Evolutionary conservation across 30 jellyfish, hydroid and myxozoan genomes (phyloP), one percentile per base, ranked within the genome.

Genomic region (Turritopsis dohrnii): DNA sequence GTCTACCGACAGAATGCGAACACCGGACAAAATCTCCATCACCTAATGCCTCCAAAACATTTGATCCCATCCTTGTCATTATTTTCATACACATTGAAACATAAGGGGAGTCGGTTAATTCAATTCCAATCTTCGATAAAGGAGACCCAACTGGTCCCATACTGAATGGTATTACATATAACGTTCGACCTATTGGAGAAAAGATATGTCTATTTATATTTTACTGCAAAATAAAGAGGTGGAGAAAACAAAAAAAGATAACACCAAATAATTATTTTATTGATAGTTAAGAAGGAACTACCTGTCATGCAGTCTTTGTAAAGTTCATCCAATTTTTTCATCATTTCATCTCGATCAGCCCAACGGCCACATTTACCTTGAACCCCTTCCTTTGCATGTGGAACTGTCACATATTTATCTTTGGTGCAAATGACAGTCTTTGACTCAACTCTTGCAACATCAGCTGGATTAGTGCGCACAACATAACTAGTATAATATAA

Each of bases 111-210:
- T 95, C 99, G 0, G 99, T 89, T 5, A 95, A 66, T 81, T 95
- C 87, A 82, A 95, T 84, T n/a, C 97, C 99, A 79, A 84, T 80
- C 81, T 95, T 90, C 17, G 99, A 80, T 71, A 95, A 65, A 13
- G 96, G 96, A 27, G 97, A 95, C 17, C 97, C 99, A 80, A 95
- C 90, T 0, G 97, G 99, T 18, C 99, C 99, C 99, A 95, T 95
- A 79, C 97, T 86, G 92, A 89, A 95, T 72, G 99, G 97, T 28
- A 95, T 84, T 41, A 89, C 89, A 29, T 87, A 95, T 96, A 95
- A 86, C 28, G 99, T 95, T 41, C 99, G 84, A 9, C 99, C 98
- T 93, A 74, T 19, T 16, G 16, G 8, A 72, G 53, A 72, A 17
- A 17, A 1, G 53, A 72, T 60, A 60, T n/a, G 13, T 13, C 5